These are phyloP conservation scores for Tanypteryx hageni DNA, from an alignment of 2,888 invertebrate species.

Conservation along the genomic window DNA sequence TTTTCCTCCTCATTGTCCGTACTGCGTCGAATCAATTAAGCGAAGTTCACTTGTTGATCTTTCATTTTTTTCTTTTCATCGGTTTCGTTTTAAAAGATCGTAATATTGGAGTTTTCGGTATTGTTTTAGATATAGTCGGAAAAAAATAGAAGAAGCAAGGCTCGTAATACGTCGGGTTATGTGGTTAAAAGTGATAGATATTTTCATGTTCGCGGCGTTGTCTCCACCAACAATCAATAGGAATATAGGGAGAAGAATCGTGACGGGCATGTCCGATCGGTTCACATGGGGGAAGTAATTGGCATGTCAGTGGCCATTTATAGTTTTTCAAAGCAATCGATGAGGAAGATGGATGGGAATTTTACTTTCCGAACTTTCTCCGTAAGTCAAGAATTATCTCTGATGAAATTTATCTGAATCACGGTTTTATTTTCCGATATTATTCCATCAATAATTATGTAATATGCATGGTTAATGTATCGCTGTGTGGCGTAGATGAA, in stretches of 20 bases:
- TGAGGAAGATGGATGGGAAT: too few species aligned
- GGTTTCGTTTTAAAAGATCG: not conserved
- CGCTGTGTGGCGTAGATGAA: too few species aligned
- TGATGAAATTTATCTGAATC: too few species aligned
- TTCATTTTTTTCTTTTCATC: not conserved
- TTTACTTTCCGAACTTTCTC: too few species aligned
- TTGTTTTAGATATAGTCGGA: not conserved
- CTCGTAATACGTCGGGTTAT: not conserved
- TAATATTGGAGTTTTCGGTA: not conserved
- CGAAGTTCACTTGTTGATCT: not conserved
- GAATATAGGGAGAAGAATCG: not conserved
- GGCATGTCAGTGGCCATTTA: not conserved
- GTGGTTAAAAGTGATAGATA: not conserved
- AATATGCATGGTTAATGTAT: too few species aligned
- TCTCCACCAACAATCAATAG: not conserved
- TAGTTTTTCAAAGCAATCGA: not conserved
- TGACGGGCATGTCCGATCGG: not conserved
- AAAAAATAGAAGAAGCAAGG: not conserved
- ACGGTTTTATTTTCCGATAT: too few species aligned
- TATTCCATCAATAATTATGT: too few species aligned
- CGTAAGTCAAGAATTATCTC: too few species aligned
- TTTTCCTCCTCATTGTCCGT: too few species aligned
- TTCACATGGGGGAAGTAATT: constrained; percentile 14
- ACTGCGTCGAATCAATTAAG: constrained; percentile 14
- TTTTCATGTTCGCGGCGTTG: not conserved